Base-by-base conservation (phyloP, 1,140 invertebrate genomes). In the Brachionus manjavacas region DNA sequence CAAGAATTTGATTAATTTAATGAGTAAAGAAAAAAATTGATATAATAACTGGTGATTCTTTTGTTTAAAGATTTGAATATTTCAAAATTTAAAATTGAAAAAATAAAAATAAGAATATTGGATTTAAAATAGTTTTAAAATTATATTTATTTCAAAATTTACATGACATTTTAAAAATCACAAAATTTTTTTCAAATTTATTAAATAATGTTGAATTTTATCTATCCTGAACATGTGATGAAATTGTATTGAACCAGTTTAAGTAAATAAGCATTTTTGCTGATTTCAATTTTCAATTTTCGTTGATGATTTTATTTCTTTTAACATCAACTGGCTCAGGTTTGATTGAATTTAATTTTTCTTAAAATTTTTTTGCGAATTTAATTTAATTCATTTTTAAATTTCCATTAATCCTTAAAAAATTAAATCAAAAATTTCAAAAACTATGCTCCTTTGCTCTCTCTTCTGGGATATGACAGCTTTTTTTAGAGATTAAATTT, bases 351-450 rank as follows among this genome's bases (percentile, higher is more conserved):
- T n/a, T n/a, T n/a, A n/a, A n/a, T n/a, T n/a, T n/a, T n/a, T n/a
- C n/a, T n/a, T n/a, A n/a, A n/a, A n/a, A n/a, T n/a, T n/a, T n/a
- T n/a, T n/a, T n/a, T n/a, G n/a, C n/a, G n/a, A n/a, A n/a, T n/a
- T n/a, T n/a, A n/a, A n/a, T n/a, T n/a, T n/a, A n/a, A n/a, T n/a
- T n/a, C n/a, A n/a, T n/a, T n/a, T n/a, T n/a, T n/a, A n/a, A n/a
- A n/a, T n/a, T n/a, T n/a, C n/a, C n/a, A n/a, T n/a, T n/a, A n/a
- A n/a, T n/a, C n/a, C n/a, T n/a, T n/a, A 25, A 92, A 93, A 8
- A 95, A 98, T 89, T 95, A 97, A 35, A 92, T 96, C 41, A 91
- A 91, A 85, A 94, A 97, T 88, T 96, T 97, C 95, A 92, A 93
- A 3, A 92, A 93, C 85, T 93, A 97, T 86, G 96, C 95, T 78